phyloP scores from a whole-genome alignment of 2,797 vertebrate species.

The Octomys mimax region DNA sequence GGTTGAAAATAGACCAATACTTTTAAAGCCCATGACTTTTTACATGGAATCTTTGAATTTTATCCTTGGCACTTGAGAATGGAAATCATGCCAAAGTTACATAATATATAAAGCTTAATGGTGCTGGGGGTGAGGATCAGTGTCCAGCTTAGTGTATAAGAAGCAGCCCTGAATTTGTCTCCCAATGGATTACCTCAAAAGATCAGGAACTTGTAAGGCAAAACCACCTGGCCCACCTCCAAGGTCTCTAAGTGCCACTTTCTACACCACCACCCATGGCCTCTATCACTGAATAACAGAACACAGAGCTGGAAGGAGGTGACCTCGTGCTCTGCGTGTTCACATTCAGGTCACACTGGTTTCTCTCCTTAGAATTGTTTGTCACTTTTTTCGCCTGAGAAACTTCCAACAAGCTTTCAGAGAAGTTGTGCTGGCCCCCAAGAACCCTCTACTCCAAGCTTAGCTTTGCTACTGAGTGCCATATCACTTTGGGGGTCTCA shows the following conservation, averaged over 20 bases:
- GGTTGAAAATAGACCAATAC: background rate
- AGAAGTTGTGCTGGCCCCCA: background rate
- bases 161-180: background rate
- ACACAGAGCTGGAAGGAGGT: background rate
- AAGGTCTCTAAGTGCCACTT: background rate
- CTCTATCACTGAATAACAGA: background rate
- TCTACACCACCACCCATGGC: background rate
- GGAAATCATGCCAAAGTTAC: constrained; percentile 40
- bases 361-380: background rate
- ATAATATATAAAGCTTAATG: background rate
- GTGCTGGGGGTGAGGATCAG: background rate
- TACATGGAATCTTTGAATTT: constrained; percentile 54
- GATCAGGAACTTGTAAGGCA: background rate
- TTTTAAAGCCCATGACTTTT: constrained; percentile 25
- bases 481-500: background rate
- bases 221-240: background rate
- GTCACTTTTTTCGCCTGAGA: background rate
- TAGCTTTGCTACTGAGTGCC: background rate
- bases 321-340: background rate
- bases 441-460: background rate
- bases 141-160: background rate
- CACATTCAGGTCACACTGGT: background rate
- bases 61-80: constrained; percentile 50
- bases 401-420: background rate
- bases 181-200: no score